phyloP scores from a whole-genome alignment of 1,140 invertebrate species.

The Danaus plexippus region DNA sequence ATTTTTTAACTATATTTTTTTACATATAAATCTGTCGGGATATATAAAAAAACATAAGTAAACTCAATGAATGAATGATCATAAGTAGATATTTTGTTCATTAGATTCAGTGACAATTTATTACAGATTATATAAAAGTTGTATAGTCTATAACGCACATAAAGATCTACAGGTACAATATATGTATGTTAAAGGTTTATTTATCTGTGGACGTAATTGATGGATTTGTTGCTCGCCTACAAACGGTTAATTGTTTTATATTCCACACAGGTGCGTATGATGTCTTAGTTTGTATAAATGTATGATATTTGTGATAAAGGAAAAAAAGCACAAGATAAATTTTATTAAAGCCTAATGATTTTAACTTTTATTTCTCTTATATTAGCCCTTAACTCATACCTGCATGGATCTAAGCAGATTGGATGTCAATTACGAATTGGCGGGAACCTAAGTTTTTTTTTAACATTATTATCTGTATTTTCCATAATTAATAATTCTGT shows the following conservation, averaged over 20 bases:
- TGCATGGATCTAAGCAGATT: conserved; percentile 28
- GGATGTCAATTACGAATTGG: no score
- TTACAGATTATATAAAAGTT: no score
- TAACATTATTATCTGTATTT: no score
- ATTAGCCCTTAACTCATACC: conserved; percentile 40
- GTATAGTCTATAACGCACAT: conserved; percentile 10
- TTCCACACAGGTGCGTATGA: conserved; percentile 54
- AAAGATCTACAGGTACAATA: conserved; percentile 5
- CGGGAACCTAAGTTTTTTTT: no score
- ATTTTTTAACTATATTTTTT: no score
- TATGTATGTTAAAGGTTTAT: conserved; percentile 15
- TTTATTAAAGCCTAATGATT: conserved; percentile 61
- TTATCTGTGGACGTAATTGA: conserved; percentile 11
- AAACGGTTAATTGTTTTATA: conserved; percentile 24
- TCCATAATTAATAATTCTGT: no score
- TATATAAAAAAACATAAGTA: no score
- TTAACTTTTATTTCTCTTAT: conserved; percentile 37
- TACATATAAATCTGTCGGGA: no score
- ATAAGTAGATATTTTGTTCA: no score
- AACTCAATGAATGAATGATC: no score
- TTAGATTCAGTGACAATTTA: no score
- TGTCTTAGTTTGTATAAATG: conserved; percentile 53
- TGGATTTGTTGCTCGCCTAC: conserved; percentile 14
- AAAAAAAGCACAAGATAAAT: conserved; percentile 65
- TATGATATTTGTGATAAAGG: conserved; percentile 64